Evolutionary conservation across 2,113 vertebrate species (phyloP).

Genomic region (Andinoacara biseriatus): DNA sequence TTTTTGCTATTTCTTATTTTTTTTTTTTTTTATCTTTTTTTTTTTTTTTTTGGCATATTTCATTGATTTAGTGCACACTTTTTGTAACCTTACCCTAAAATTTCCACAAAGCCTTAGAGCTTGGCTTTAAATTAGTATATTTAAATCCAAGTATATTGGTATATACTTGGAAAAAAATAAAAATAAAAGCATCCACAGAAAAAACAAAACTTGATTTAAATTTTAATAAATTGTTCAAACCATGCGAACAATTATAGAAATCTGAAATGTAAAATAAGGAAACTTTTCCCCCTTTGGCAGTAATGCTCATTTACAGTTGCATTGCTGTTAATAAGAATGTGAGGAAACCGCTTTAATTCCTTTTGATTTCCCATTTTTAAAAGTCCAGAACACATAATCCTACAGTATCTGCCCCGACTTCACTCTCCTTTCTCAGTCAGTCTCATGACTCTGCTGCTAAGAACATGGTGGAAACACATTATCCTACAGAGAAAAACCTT

Average conservation of each 20-base stretch:
- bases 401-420: background rate
- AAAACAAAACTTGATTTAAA: background rate
- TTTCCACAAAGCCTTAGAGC: background rate
- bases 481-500: constrained; percentile 32
- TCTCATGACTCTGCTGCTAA: background rate
- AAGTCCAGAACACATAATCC: background rate
- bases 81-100: background rate
- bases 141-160: too few relatives aligned
- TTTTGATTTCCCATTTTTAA: constrained; percentile 5
- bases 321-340: background rate
- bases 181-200: background rate
- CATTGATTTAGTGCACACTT: background rate
- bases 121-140: background rate
- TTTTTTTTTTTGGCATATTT: background rate
- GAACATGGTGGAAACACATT: constrained; percentile 11
- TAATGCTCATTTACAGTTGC: background rate
- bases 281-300: background rate
- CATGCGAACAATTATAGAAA: background rate
- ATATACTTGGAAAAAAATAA: too few relatives aligned
- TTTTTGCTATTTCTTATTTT: too few relatives aligned
- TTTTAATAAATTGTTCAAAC: background rate
- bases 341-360: background rate
- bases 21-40: too few relatives aligned
- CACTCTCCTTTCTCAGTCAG: background rate
- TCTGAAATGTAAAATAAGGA: background rate